These are phyloP conservation scores for Phymanthus crucifer DNA, from an alignment of 92 coral and sea anemone genomes.

Conservation along the genomic window DNA sequence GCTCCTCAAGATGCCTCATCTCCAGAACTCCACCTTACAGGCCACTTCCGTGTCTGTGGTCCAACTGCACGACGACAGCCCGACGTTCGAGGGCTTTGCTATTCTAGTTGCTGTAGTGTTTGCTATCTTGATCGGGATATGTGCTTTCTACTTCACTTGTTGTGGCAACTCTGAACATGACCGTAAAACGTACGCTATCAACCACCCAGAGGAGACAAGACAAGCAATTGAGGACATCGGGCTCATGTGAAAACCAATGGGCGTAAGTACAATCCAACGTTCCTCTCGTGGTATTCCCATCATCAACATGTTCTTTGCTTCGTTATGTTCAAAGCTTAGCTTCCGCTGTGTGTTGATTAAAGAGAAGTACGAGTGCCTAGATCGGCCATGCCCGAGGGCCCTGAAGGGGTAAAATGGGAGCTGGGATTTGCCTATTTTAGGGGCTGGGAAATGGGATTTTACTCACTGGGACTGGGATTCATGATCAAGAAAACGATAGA, in stretches of 20 bases:
- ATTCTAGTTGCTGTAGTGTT: conserved; percentile 14
- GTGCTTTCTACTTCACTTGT: conserved; percentile 13
- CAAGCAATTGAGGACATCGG: conserved; percentile 37
- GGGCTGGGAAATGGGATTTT: no score
- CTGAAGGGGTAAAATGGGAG: no score
- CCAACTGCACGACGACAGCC: background rate
- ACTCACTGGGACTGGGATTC: no score
- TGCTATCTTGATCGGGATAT: conserved; percentile 2
- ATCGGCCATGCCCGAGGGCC: no score
- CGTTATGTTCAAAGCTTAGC: no score
- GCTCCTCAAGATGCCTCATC: background rate
- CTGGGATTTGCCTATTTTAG: no score
- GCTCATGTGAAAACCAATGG: background rate
- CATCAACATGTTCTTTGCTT: background rate
- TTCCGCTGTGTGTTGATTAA: no score
- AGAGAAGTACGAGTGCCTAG: no score
- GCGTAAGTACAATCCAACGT: no score
- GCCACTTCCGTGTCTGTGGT: background rate
- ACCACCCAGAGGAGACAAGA: conserved; percentile 38
- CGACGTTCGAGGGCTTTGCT: background rate
- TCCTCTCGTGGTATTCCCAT: no score
- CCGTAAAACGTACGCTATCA: conserved; percentile 31
- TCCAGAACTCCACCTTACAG: background rate
- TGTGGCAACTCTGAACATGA: conserved; percentile 13
- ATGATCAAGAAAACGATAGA: no score